phyloP scores from a whole-genome alignment of 2,113 vertebrate genomes.

The Mustela nigripes region DNA sequence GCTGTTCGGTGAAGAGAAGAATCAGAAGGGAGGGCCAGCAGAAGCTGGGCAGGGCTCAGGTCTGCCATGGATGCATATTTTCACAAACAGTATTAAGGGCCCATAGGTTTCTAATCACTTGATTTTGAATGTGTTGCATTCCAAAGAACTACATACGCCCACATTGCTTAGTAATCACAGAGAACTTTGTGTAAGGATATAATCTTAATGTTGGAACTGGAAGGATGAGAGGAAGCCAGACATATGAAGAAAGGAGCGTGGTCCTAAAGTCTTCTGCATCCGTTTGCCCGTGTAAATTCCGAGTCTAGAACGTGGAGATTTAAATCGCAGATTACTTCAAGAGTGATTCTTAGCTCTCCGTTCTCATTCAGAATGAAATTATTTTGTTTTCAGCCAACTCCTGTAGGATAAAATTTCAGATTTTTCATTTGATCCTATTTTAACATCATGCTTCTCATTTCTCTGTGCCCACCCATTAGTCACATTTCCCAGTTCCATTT shows the following conservation, averaged over 20 bases:
- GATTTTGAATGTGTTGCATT: neutral
- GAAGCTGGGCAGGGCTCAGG: neutral
- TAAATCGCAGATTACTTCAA: slow-evolving; percentile 44
- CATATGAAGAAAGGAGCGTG: neutral
- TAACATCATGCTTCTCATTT: neutral
- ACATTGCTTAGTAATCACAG: neutral
- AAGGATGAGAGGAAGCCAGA: neutral
- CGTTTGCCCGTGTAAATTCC: slow-evolving; percentile 51
- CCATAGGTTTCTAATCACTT: neutral
- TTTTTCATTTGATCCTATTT: slow-evolving; percentile 6
- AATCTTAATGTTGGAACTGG: neutral
- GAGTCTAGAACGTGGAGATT: slow-evolving; percentile 26
- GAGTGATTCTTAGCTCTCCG: slow-evolving; percentile 51
- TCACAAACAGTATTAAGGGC: neutral
- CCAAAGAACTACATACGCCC: neutral
- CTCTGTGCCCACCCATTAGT: neutral
- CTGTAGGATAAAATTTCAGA: neutral
- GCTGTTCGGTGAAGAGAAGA: neutral
- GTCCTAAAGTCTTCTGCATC: neutral
- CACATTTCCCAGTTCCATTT: neutral
- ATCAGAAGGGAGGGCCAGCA: neutral
- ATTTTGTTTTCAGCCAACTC: slow-evolving; percentile 24
- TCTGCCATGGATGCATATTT: neutral
- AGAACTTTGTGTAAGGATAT: neutral
- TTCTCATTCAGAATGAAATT: slow-evolving; percentile 59